phyloP scores from a whole-genome alignment of 2,113 vertebrate genomes.

The Drymodes brunneopygia region DNA sequence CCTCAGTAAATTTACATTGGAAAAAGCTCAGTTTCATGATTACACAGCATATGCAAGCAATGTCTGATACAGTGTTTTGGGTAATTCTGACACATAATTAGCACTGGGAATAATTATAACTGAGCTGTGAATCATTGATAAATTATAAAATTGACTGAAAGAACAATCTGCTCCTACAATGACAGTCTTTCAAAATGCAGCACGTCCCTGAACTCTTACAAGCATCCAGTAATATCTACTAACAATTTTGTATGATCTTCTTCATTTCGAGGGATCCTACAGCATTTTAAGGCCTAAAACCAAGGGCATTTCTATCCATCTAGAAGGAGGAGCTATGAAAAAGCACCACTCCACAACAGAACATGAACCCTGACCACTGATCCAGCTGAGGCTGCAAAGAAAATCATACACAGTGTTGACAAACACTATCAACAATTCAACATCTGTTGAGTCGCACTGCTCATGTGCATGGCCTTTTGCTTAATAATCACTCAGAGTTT shows the following conservation, averaged over 20 bases:
- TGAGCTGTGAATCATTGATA: neutral
- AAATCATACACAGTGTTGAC: neutral
- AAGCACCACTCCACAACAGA: neutral
- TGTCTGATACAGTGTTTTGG: neutral
- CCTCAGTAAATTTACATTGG: neutral
- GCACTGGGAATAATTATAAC: neutral
- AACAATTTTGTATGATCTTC: neutral
- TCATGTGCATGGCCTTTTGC: neutral
- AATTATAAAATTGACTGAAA: neutral
- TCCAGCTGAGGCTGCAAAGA: neutral
- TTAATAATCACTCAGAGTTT: neutral
- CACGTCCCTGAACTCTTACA: neutral
- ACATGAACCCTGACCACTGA: neutral
- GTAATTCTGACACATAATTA: slow-evolving; percentile 4
- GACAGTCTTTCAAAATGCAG: neutral
- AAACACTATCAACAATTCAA: neutral
- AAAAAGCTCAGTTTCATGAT: neutral
- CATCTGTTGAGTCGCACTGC: neutral
- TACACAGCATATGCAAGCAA: neutral
- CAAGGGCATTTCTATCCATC: neutral
- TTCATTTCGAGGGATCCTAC: neutral
- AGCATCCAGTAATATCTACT: neutral
- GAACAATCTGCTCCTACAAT: neutral
- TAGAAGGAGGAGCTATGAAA: neutral
- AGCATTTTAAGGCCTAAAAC: neutral